A percentile compares a stretch with the other conserved stretches of the same genome.
Conservation (phyloP, 2,113 vertebrate species). For the Corythaixoides concolor region DNA sequence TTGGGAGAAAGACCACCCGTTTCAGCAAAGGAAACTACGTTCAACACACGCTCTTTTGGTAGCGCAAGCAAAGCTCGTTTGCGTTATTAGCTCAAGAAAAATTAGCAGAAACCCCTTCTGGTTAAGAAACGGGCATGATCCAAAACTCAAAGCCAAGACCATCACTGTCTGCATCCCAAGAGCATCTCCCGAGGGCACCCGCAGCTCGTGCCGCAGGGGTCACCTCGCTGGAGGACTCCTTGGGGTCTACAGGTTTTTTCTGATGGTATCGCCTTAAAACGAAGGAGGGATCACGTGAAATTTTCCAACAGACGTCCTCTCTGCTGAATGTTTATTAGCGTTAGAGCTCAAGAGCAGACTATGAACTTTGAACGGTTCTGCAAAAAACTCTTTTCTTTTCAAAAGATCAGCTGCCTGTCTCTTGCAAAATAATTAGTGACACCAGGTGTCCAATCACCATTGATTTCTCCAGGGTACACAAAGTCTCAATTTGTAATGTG, state of each 20-base stretch:
- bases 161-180: background rate
- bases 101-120: constrained; percentile 13
- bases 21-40: background rate
- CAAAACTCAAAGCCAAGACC: background rate
- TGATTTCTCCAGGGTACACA: background rate
- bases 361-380: constrained; percentile 37
- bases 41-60: background rate
- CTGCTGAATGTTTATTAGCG: constrained; percentile 31
- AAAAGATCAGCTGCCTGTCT: constrained; percentile 44
- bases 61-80: background rate
- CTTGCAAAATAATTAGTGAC: constrained; percentile 58
- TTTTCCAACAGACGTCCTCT: background rate
- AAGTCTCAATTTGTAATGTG: background rate
- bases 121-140: background rate
- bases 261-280: background rate
- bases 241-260: background rate
- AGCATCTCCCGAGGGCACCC: background rate
- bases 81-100: constrained; percentile 8
- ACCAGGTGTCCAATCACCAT: background rate
- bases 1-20: constrained; percentile 54
- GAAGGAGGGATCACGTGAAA: background rate
- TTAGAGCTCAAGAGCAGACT: constrained; percentile 10
- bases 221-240: background rate
- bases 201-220: background rate
- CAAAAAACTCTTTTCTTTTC: constrained; percentile 22